These are phyloP conservation scores for Agraylea sexmaculata DNA, from an alignment of 1,140 invertebrate genomes.

Conservation along the genomic window DNA sequence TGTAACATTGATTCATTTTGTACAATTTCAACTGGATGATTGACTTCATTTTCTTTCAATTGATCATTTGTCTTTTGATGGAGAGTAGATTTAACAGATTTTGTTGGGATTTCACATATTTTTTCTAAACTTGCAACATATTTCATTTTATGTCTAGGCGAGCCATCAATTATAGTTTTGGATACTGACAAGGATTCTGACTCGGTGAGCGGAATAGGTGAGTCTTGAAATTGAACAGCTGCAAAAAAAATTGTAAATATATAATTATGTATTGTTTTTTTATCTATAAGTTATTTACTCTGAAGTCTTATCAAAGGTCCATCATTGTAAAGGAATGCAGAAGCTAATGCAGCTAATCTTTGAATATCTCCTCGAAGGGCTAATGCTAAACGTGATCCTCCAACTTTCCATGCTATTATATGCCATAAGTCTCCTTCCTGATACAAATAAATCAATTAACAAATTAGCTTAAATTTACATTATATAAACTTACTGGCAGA, in stretches of 20 bases:
- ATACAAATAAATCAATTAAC: conserved; percentile 3
- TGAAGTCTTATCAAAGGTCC: conserved; percentile 17
- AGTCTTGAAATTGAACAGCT: conserved; percentile 20
- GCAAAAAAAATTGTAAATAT: conserved; percentile 7
- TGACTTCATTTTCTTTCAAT: background rate
- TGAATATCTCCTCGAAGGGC: conserved; percentile 18
- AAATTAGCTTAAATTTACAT: background rate
- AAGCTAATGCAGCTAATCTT: conserved; percentile 14
- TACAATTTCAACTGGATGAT: no score
- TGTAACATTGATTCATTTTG: conserved; percentile 2
- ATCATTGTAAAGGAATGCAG: conserved; percentile 15
- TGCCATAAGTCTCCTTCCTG: conserved; percentile 19
- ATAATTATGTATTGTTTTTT: background rate
- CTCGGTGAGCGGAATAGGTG: conserved; percentile 13
- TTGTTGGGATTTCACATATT: conserved; percentile 5
- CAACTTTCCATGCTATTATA: conserved; percentile 17
- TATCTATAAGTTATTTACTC: conserved; percentile 9
- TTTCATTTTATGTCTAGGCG: conserved; percentile 17
- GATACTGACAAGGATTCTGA: conserved; percentile 14
- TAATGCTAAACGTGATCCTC: conserved; percentile 14
- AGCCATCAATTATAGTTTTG: conserved; percentile 16
- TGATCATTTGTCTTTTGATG: background rate
- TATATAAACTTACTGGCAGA: conserved; percentile 14
- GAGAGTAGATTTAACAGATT: background rate
- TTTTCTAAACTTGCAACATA: conserved; percentile 17